Evolutionary conservation across 1,140 invertebrate genomes (phyloP).

Genomic region (Drosophila triauraria): DNA sequence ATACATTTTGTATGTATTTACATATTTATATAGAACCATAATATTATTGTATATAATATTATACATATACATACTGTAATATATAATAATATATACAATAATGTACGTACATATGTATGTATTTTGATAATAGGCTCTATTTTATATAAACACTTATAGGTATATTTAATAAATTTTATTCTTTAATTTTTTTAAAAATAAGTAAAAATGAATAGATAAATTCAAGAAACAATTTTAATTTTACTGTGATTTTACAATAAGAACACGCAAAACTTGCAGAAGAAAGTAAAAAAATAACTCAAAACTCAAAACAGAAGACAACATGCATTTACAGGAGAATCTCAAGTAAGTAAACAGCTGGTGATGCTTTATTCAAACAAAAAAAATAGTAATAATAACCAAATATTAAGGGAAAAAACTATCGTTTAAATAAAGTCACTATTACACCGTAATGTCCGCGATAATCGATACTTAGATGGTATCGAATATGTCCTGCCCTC

Average conservation of each 20-base stretch:
- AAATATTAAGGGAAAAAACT: not conserved
- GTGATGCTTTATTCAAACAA: not conserved
- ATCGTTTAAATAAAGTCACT: not conserved
- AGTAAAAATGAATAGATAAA: not conserved
- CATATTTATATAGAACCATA: not conserved
- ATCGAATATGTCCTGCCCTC: conserved; percentile 12
- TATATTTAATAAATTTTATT: not conserved
- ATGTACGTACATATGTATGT: no score
- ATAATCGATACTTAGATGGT: not conserved
- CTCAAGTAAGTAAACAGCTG: conserved; percentile 42
- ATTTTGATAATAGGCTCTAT: not conserved
- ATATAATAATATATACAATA: not conserved
- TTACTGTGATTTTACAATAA: not conserved
- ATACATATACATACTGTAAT: not conserved
- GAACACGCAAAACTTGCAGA: not conserved
- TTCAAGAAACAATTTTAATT: no score
- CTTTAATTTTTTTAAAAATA: not conserved
- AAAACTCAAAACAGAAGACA: not conserved
- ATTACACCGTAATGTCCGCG: no score
- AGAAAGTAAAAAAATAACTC: not conserved
- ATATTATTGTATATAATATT: not conserved
- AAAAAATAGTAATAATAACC: not conserved
- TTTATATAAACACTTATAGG: not conserved
- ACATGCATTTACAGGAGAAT: conserved; percentile 68
- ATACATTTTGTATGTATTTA: not conserved